Conservation (phyloP, 2,113 vertebrate genomes). For the Peromyscus californicus region DNA sequence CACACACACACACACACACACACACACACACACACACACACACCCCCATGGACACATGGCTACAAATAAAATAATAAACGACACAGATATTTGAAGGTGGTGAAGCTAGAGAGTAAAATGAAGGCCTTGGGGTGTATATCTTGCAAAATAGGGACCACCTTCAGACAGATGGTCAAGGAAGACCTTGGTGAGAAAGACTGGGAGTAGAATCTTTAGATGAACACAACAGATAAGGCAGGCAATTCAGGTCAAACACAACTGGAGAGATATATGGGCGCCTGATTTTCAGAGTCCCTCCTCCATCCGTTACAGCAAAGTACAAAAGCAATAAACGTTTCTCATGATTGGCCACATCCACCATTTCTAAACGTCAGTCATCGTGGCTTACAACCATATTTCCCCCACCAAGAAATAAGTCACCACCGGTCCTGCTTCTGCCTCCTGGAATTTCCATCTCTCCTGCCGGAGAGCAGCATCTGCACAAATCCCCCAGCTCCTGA, state of each 20-base stretch:
- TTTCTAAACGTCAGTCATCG: conserved; percentile 54
- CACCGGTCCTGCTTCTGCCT: conserved; percentile 54
- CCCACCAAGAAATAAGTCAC: conserved; percentile 62
- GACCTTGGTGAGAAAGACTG: background rate
- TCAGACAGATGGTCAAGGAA: background rate
- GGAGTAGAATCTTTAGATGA: background rate
- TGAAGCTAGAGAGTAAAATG: background rate
- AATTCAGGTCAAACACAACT: conserved; percentile 14
- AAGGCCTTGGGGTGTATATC: background rate
- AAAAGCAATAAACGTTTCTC: conserved; percentile 5
- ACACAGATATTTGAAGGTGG: background rate
- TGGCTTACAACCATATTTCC: conserved; percentile 55
- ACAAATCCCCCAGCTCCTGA: conserved; percentile 75
- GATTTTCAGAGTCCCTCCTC: background rate
- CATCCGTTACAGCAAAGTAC: background rate
- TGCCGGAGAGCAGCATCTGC: conserved; percentile 78
- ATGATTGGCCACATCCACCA: background rate
- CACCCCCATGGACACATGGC: background rate
- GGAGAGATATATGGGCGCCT: conserved; percentile 4
- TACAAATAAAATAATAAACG: background rate
- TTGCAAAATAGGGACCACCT: background rate
- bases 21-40: too few species aligned
- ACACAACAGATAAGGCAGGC: background rate
- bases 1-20: too few species aligned
- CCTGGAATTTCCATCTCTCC: conserved; percentile 76